Evolutionary conservation across 1,140 invertebrate genomes (phyloP).

Genomic region (Neocloeon triangulifer): DNA sequence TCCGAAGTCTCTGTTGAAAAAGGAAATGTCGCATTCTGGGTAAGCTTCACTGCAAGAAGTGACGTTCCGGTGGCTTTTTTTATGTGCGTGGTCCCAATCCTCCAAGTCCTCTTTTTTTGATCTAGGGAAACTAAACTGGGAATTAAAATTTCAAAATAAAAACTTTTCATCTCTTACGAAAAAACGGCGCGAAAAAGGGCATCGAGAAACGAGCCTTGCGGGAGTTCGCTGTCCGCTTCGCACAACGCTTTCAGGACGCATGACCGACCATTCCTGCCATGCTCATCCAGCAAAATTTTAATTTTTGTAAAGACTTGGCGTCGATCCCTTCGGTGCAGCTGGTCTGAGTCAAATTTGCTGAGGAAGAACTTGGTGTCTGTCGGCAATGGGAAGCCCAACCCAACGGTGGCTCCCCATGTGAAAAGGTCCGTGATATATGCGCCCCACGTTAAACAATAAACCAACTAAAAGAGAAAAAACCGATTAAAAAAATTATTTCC

Average conservation of each 20-base stretch:
- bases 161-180: background rate
- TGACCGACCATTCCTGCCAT: conserved; percentile 5
- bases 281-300: conserved; percentile 17
- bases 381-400: conserved; percentile 48
- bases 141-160: background rate
- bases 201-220: conserved; percentile 5
- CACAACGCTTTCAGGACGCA: conserved; percentile 8
- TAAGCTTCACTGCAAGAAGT: background rate
- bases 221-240: conserved; percentile 4
- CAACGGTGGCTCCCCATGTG: conserved; percentile 41
- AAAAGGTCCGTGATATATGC: conserved; percentile 28
- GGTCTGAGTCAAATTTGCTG: conserved; percentile 8
- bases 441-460: conserved; percentile 37
- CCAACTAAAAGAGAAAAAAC: too few relatives aligned
- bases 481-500: conserved; percentile 10
- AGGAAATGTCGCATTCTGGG: background rate
- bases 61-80: background rate
- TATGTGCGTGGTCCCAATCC: background rate
- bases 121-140: background rate
- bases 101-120: background rate
- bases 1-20: background rate
- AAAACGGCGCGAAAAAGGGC: conserved; percentile 7
- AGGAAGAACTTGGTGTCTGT: conserved; percentile 10
- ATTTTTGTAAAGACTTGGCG: conserved; percentile 20
- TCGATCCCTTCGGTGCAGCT: conserved; percentile 16